Evolutionary conservation across 2,888 invertebrate genomes (phyloP).

Genomic region (Boloria euphrosyne): DNA sequence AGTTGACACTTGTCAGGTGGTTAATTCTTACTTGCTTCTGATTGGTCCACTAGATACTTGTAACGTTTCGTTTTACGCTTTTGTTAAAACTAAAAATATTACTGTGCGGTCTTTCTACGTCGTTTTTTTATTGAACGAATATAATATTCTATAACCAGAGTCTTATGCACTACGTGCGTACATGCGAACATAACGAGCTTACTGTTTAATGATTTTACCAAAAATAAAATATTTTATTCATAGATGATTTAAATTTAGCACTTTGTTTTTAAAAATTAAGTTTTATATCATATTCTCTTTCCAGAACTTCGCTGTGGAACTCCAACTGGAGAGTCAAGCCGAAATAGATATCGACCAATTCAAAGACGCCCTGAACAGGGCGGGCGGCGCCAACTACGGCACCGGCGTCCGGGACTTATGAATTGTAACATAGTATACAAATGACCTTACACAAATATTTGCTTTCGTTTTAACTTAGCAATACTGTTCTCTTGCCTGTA

Average conservation of each 20-base stretch:
- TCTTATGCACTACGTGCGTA: too few species aligned
- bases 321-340: conserved; percentile 85
- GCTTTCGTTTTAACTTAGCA: conserved; percentile 31
- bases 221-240: too few species aligned
- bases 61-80: conserved; percentile 25
- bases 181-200: too few species aligned
- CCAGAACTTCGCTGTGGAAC: conserved; percentile 90
- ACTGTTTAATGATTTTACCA: too few species aligned
- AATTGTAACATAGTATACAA: conserved; percentile 48
- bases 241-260: too few species aligned
- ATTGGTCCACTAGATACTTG: conserved; percentile 1
- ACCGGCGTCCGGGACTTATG: conserved; percentile 87
- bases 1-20: too few species aligned
- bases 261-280: conserved; percentile 20
- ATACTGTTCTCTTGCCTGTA: conserved; percentile 23
- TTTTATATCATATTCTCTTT: conserved; percentile 48
- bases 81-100: conserved; percentile 13
- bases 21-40: not conserved
- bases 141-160: too few species aligned
- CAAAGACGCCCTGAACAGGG: conserved; percentile 85
- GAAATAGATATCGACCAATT: conserved; percentile 88
- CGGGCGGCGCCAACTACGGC: conserved; percentile 91
- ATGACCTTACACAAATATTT: conserved; percentile 31
- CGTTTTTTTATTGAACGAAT: too few species aligned
- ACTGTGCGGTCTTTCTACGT: conserved; percentile 47